These are phyloP conservation scores for Lepidotrigona ventralis DNA, from an alignment of 1,140 invertebrate genomes.

Conservation along the genomic window DNA sequence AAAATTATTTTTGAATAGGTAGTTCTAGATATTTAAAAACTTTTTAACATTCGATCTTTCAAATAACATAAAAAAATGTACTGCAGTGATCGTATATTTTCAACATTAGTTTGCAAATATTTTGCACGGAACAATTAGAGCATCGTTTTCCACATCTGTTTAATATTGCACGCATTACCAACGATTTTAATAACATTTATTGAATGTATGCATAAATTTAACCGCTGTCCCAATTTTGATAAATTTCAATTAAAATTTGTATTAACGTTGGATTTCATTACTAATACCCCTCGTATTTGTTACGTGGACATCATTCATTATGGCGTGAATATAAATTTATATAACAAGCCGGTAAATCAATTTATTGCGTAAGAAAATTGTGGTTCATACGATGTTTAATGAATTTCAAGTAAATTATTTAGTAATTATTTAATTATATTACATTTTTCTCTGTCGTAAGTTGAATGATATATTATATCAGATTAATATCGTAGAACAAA, in stretches of 20 bases:
- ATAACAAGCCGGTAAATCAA: too few relatives aligned
- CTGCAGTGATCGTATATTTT: too few relatives aligned
- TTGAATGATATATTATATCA: neutral
- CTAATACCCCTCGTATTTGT: neutral
- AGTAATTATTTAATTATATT: neutral
- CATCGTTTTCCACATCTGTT: neutral
- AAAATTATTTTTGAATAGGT: too few relatives aligned
- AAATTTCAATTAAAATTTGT: neutral
- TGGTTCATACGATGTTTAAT: neutral
- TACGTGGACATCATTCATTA: neutral
- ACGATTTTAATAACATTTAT: neutral
- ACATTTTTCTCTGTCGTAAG: neutral
- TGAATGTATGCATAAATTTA: neutral
- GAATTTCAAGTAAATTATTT: neutral
- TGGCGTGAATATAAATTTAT: neutral
- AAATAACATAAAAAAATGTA: too few relatives aligned
- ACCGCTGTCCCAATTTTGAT: neutral
- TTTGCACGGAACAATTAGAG: too few relatives aligned
- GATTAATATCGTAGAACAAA: neutral
- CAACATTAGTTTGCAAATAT: too few relatives aligned
- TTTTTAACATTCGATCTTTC: too few relatives aligned
- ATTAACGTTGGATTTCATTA: neutral
- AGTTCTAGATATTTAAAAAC: too few relatives aligned
- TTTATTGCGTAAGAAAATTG: neutral
- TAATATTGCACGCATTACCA: neutral